Evolutionary conservation across 2,113 vertebrate genomes (phyloP), one percentile per base, ranked within the genome.

Genomic region (Alaudala cheleensis): DNA sequence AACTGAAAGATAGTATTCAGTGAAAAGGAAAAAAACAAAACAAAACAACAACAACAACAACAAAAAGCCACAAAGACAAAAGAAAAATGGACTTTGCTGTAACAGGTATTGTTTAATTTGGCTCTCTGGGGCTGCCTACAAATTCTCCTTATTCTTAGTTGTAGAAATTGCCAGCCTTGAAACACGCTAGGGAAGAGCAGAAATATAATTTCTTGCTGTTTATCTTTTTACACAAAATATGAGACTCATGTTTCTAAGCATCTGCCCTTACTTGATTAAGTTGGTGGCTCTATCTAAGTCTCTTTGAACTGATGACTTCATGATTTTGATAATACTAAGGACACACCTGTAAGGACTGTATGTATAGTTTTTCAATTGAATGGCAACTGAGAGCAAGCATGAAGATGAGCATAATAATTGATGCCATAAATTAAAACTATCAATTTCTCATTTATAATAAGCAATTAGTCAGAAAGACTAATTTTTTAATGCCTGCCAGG

Each of bases 61-160:
- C 37, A 37, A 37, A 37, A 37, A 37, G 8, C 37, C 37, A 37
- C 37, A 3, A 6, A 89, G 28, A 49, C 11, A 58, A 78, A 61
- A 40, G 64, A 85, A 70, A 87, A 34, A 33, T 54, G n/a, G 34
- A n/a, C 34, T 58, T 92, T 95, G 33, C 22, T 96, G 14, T 14
- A 89, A 33, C 22, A 95, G n/a, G 9, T 25, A 62, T 92, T 94
- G n/a, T 94, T 97, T 96, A 95, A 96, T 93, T 97, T 96, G 65
- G 29, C 66, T 97, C 64, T 95, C 65, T 71, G 89, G 42, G 65
- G 73, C 24, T 90, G 94, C 17, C 58, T 93, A 84, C 76, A 96
- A 97, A 96, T 72, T 49, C 23, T 92, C 18, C n/a, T 92, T 53
- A 22, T 76, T 85, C 65, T 88, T 53, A 70, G 49, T 31, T 95